These are phyloP conservation scores for Conistra vaccinii DNA, from an alignment of 2,888 invertebrate genomes.

Conservation along the genomic window DNA sequence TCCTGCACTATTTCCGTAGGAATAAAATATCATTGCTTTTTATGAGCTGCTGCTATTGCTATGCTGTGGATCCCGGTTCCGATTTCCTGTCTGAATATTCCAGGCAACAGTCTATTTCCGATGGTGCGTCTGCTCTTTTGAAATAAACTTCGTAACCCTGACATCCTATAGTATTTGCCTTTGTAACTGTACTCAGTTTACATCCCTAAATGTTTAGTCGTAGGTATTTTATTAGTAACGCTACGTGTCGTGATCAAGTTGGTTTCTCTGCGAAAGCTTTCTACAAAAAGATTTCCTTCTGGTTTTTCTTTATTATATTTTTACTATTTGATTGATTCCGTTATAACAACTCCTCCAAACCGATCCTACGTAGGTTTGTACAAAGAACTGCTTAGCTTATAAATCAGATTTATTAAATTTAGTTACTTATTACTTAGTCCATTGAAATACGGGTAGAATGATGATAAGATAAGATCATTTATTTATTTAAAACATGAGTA, in stretches of 20 bases:
- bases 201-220: not conserved
- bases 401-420: not conserved
- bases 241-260: not conserved
- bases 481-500: no score
- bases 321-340: not conserved
- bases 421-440: no score
- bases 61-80: conserved; percentile 19
- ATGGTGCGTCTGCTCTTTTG: conserved; percentile 21
- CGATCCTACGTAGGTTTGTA: not conserved
- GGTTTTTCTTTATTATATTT: not conserved
- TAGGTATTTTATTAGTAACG: not conserved
- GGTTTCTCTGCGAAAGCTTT: not conserved
- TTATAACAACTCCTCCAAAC: not conserved
- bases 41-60: conserved; percentile 18
- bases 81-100: conserved; percentile 34
- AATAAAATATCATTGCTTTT: conserved; percentile 40
- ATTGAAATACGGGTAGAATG: no score
- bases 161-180: not conserved
- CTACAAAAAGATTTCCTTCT: not conserved
- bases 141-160: not conserved
- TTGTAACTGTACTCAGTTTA: not conserved
- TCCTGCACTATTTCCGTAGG: conserved; percentile 18
- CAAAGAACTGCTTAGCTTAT: not conserved
- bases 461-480: no score
- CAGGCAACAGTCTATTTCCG: conserved; percentile 33